Conservation (phyloP, 2,113 vertebrate species). For the Chrysemys picta region DNA sequence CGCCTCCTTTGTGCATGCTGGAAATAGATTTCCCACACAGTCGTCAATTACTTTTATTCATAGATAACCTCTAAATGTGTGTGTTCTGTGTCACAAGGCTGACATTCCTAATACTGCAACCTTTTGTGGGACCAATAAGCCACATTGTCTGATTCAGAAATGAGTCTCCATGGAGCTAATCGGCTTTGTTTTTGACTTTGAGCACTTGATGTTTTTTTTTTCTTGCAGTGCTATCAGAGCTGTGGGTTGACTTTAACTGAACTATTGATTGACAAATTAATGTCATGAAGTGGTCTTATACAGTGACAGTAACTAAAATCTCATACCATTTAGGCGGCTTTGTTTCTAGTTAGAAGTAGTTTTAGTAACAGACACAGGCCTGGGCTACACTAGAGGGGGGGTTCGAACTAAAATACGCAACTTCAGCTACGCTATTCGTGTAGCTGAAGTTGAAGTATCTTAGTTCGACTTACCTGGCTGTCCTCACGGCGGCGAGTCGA, state of each 20-base stretch:
- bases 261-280: constrained; percentile 52
- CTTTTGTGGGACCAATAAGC: constrained; percentile 56
- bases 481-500: too few relatives aligned
- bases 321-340: neutral
- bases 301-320: neutral
- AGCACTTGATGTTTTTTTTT: neutral
- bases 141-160: constrained; percentile 54
- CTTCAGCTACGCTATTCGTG: too few relatives aligned
- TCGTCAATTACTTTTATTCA: neutral
- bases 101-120: neutral
- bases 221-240: constrained; percentile 11
- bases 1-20: too few relatives aligned
- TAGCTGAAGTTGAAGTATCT: too few relatives aligned
- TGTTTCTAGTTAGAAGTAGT: neutral
- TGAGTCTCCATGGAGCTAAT: constrained; percentile 71
- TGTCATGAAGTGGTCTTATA: constrained; percentile 4
- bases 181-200: constrained; percentile 43
- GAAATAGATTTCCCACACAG: neutral
- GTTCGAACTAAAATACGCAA: too few relatives aligned
- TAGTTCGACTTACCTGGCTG: too few relatives aligned
- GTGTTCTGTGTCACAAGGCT: constrained; percentile 25
- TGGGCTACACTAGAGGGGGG: too few relatives aligned
- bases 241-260: constrained; percentile 27
- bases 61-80: neutral
- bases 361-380: neutral